Conservation (phyloP, 2,888 invertebrate genomes). For the Euzetes globulus region DNA sequence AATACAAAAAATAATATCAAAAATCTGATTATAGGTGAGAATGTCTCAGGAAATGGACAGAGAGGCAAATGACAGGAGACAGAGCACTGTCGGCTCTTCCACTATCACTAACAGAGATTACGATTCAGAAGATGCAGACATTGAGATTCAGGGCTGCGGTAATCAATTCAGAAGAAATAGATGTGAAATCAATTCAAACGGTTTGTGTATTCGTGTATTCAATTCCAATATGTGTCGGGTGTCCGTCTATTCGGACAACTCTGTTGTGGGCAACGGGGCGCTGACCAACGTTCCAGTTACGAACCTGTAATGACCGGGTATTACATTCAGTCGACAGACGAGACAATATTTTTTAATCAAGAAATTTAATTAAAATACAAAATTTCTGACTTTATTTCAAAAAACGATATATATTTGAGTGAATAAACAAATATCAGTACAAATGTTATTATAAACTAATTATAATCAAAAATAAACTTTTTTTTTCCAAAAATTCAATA, state of each 20-base stretch:
- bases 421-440: background rate
- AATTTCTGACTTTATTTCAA: too few relatives aligned
- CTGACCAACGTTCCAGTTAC: conserved; percentile 5
- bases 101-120: too few relatives aligned
- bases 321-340: background rate
- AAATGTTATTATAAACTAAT: background rate
- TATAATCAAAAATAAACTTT: background rate
- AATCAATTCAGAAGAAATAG: conserved; percentile 12
- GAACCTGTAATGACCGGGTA: background rate
- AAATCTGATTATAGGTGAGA: background rate
- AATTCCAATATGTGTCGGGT: conserved; percentile 7
- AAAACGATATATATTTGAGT: too few relatives aligned
- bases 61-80: too few relatives aligned
- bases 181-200: conserved; percentile 4
- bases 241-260: background rate
- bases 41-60: background rate
- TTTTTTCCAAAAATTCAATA: background rate
- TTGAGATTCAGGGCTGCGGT: conserved; percentile 7
- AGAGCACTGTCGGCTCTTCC: too few relatives aligned
- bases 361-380: background rate
- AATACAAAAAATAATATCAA: background rate
- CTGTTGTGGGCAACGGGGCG: background rate
- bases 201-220: background rate
- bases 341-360: background rate
- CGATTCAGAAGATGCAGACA: background rate